Evolutionary conservation across 1,140 invertebrate species (phyloP).

Genomic region (Bombus pyrosoma): DNA sequence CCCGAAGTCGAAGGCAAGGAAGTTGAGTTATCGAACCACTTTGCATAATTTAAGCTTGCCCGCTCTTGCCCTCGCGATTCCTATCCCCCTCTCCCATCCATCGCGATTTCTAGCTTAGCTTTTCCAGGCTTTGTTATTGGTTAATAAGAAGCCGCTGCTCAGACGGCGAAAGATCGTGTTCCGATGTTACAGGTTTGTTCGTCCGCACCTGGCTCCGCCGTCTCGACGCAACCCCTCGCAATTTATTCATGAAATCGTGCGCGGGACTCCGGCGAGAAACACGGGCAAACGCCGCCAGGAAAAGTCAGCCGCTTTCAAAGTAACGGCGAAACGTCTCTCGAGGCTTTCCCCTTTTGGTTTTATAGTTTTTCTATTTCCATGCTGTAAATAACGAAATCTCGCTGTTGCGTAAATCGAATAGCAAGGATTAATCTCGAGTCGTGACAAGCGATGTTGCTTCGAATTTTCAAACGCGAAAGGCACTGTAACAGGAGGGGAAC

Average conservation of each 20-base stretch:
- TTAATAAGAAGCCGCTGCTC: conserved; percentile 26
- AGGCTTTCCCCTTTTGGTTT: not conserved
- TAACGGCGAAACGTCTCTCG: not conserved
- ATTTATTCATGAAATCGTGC: conserved; percentile 44
- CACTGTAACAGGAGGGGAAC: conserved; percentile 2
- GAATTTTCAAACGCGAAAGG: too few relatives aligned
- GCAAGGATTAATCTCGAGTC: not conserved
- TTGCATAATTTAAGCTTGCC: conserved; percentile 75
- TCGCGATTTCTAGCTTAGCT: conserved; percentile 8
- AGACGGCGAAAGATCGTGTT: conserved; percentile 16
- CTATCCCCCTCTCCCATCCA: not conserved
- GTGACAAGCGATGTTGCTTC: too few relatives aligned
- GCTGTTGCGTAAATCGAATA: not conserved
- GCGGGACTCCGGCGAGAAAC: not conserved
- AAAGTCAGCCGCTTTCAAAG: not conserved
- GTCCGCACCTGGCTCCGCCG: not conserved
- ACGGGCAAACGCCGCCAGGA: not conserved
- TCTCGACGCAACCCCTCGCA: not conserved
- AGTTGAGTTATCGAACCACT: conserved; percentile 76
- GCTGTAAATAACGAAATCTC: not conserved
- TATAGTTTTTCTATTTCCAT: not conserved
- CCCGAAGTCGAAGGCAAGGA: conserved; percentile 25
- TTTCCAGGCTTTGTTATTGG: conserved; percentile 1
- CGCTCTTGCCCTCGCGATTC: not conserved
- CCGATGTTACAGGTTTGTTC: conserved; percentile 31